These are phyloP conservation scores for Sipha flava DNA, from an alignment of 1,140 invertebrate genomes.

Conservation along the genomic window DNA sequence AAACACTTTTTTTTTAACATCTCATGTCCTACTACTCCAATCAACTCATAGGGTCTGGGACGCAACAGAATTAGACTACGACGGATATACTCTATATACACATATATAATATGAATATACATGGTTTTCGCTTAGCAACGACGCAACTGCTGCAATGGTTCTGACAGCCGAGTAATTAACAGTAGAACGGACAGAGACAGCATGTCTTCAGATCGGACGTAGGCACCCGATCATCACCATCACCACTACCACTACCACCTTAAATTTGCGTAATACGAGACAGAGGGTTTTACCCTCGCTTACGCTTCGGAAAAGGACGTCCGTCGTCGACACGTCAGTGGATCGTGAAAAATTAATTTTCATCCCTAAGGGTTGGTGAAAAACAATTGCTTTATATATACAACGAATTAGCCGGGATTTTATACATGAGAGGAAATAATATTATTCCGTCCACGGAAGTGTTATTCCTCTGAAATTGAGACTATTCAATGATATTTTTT, in stretches of 20 bases:
- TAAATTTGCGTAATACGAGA: neutral
- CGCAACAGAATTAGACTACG: neutral
- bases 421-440: neutral
- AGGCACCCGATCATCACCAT: neutral
- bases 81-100: neutral
- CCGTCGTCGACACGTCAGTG: neutral
- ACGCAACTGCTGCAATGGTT: neutral
- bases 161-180: conserved; percentile 29
- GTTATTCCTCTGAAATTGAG: neutral
- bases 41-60: neutral
- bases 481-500: neutral
- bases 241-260: neutral
- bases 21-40: neutral
- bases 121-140: neutral
- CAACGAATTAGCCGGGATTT: neutral
- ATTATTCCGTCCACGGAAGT: neutral
- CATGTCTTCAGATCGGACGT: conserved; percentile 9
- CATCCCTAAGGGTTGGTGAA: neutral
- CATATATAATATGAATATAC: neutral
- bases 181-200: conserved; percentile 14
- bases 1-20: too few relatives aligned
- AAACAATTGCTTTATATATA: neutral
- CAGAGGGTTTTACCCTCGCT: neutral
- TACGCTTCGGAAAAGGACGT: neutral
- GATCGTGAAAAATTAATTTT: conserved; percentile 28